Evolutionary conservation across 2,113 vertebrate genomes (phyloP), one percentile per base, ranked within the genome.

Genomic region (Macrotus californicus): DNA sequence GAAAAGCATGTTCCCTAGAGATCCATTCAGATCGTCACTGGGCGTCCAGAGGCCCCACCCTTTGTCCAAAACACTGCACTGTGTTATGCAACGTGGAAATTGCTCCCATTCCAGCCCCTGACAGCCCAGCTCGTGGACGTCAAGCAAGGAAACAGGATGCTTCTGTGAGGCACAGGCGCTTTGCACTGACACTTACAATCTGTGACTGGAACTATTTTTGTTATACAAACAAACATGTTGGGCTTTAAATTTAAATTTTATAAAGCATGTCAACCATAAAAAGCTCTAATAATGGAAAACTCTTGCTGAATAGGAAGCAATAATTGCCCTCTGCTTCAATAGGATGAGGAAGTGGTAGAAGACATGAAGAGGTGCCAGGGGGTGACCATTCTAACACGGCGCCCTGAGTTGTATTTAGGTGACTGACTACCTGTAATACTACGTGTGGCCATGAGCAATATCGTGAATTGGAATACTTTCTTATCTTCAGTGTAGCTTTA

Each of bases 1-100:
- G 89, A 94, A 97, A 98, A 97, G 83, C 92, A 36, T 97, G 56
- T 96, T 97, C 98, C 97, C 94, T 96, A 52, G 89, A 66, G 93
- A 96, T 52, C 29, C 90, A 66, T 96, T 90, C 87, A 87, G 75
- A 89, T 85, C 88, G 66, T 96, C 94, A 43, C 89, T 93, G 61
- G 61, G 93, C 96, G 92, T 95, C 90, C 76, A 66, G 81, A 88
- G 92, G 96, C 96, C 96, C 96, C 97, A 97, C 96, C 96, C 97
- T 96, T 56, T 93, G 95, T 96, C 91, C 66, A 2, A 91, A 61
- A 91, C 87, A 91, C 94, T 94, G 88, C 95, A 83, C 94, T 84
- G 2, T 1, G 6, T 98, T 98, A 64, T 69, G 96, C 97, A 98
- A 93, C 18, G 18, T 94, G 88, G 41, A 95, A 95, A 61, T 80